A percentile compares a stretch with the other conserved stretches of the same genome.
Evolutionary conservation across 2,113 vertebrate genomes (phyloP).

Genomic region (Eclectus roratus): DNA sequence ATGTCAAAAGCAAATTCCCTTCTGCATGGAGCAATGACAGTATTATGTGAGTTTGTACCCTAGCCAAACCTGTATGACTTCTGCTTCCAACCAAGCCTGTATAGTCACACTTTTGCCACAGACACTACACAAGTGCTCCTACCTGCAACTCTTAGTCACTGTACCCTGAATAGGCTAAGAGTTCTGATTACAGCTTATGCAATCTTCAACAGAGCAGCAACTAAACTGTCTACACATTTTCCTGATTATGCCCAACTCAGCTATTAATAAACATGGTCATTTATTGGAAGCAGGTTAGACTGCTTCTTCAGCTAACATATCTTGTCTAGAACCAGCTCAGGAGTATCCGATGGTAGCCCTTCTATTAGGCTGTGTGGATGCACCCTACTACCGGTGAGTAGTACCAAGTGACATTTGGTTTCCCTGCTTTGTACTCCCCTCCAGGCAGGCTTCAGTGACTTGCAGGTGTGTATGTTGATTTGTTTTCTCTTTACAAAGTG

Average conservation of each 20-base stretch:
- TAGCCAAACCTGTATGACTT: neutral
- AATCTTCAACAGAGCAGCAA: neutral
- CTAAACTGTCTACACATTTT: neutral
- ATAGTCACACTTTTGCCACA: neutral
- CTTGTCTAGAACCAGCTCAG: neutral
- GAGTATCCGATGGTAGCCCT: neutral
- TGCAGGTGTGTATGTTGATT: neutral
- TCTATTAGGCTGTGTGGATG: accelerated
- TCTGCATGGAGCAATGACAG: neutral
- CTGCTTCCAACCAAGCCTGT: neutral
- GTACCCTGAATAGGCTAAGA: neutral
- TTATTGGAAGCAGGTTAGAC: neutral
- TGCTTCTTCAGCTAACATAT: neutral
- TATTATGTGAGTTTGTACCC: neutral
- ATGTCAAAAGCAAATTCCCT: neutral
- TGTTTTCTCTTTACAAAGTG: neutral
- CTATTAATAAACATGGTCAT: neutral
- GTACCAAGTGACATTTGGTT: neutral
- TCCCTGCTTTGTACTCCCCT: neutral
- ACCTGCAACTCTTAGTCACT: neutral
- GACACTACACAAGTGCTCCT: neutral
- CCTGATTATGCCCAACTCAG: neutral
- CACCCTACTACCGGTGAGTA: neutral
- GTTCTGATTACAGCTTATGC: neutral
- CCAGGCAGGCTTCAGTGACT: neutral